Evolutionary conservation across 2,797 vertebrate genomes (phyloP), one percentile per base, ranked within the genome.

Genomic region (Platalea minor): DNA sequence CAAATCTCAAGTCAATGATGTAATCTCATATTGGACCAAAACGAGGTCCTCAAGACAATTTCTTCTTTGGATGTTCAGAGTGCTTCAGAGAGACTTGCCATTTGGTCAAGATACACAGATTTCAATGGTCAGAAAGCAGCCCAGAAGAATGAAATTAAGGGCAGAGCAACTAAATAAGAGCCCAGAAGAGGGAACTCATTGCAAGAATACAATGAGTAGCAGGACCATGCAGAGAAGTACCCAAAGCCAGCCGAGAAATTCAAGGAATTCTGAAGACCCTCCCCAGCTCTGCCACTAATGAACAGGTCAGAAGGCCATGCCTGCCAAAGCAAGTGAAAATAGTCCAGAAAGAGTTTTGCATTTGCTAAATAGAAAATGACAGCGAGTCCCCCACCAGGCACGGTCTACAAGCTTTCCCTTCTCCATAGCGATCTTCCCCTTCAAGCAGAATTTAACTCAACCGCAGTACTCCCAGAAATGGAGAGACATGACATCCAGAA

Each of bases 401-500:
- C 35, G 33, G 19, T 77, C n/a, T 18, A 23, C 28, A 86, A 65
- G 68, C 81, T 67, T 37, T 8, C 9, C 5, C 33, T 85, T 59
- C 81, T 84, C 59, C 37, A 23, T 24, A 19, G 65, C 0, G 10
- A 17, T 43, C 63, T 23, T 69, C 21, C 25, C 78, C 82, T 88
- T 11, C 73, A 50, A 56, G 91, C 59, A 46, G 78, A 76, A 51
- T 37, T 39, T 5, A 65, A 54, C 39, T 91, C 74, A 33, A n/a
- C 37, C 0, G 13, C 46, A 53, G 83, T 5, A 13, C 56, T 82
- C 39, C 29, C 73, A 82, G 48, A 18, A 45, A n/a, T 0, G 41
- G 46, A 88, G 61, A 61, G 31, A 20, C 28, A 25, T 15, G 51
- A 33, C 39, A n/a, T 64, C 94, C 96, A 95, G 96, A 18, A 97